Conservation (phyloP, 1,140 invertebrate species). For the Nomia melanderi region DNA sequence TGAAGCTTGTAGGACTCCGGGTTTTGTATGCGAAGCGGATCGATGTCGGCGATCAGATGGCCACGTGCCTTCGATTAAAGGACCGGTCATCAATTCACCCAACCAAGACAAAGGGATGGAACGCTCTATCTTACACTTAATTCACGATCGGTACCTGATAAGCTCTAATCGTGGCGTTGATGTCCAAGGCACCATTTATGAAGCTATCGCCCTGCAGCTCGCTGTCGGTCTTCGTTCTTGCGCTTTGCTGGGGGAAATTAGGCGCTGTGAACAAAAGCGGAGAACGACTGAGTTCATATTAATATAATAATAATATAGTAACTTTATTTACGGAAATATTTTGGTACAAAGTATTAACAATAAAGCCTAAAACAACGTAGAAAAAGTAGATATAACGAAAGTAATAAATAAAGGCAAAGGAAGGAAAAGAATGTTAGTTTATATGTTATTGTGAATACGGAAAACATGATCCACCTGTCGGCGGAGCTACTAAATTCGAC, state of each 20-base stretch:
- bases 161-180: conserved; percentile 68
- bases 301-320: too few relatives aligned
- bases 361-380: too few relatives aligned
- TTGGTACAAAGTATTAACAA: too few relatives aligned
- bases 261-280: background rate
- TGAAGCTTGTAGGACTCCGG: conserved; percentile 73
- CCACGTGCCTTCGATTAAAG: conserved; percentile 84
- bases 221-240: conserved; percentile 14
- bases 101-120: background rate
- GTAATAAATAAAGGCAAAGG: too few relatives aligned
- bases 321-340: too few relatives aligned
- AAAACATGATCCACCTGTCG: background rate
- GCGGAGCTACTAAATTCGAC: background rate
- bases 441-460: too few relatives aligned
- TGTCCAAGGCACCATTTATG: conserved; percentile 53
- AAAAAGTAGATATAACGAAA: background rate
- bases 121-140: fast-evolving
- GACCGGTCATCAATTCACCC: background rate
- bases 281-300: background rate
- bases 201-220: conserved; percentile 52
- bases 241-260: conserved; percentile 2
- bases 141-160: conserved; percentile 62
- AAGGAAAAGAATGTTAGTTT: too few relatives aligned
- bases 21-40: conserved; percentile 85
- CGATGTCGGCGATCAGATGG: conserved; percentile 89